Conservation (phyloP, 2,888 invertebrate species). For the Parnassius mnemosyne region DNA sequence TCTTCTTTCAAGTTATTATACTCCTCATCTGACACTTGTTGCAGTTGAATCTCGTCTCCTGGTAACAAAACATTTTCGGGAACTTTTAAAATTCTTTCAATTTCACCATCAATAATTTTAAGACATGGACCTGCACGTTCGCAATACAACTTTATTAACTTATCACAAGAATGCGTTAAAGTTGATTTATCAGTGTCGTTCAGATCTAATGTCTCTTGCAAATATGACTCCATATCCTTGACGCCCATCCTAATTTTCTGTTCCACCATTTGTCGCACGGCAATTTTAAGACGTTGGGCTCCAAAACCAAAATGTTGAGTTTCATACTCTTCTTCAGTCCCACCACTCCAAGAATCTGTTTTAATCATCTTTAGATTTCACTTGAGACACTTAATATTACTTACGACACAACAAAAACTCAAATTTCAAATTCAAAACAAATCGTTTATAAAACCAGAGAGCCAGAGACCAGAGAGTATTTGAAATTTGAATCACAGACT, state of each 20-base stretch:
- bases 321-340: conserved; percentile 72
- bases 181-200: conserved; percentile 65
- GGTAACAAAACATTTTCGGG: conserved; percentile 65
- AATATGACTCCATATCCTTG: conserved; percentile 63
- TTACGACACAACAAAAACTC: too few relatives aligned
- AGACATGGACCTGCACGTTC: conserved; percentile 63
- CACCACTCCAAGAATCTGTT: conserved; percentile 61
- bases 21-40: conserved; percentile 59
- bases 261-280: conserved; percentile 69
- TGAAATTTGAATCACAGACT: too few relatives aligned
- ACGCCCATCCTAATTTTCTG: conserved; percentile 65
- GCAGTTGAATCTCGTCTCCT: conserved; percentile 63
- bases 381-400: too few relatives aligned
- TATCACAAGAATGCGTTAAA: conserved; percentile 61
- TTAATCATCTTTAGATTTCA: conserved; percentile 51
- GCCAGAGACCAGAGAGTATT: too few relatives aligned
- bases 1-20: conserved; percentile 60
- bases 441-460: too few relatives aligned
- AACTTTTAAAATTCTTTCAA: conserved; percentile 59
- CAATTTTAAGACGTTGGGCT: conserved; percentile 66
- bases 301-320: conserved; percentile 75
- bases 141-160: conserved; percentile 60
- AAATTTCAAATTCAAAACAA: too few relatives aligned
- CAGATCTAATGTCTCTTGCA: conserved; percentile 57
- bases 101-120: conserved; percentile 59